A percentile compares a stretch with the other conserved stretches of the same genome.
Conservation (phyloP, 2,888 invertebrate genomes). For the Lochmaea capreae region DNA sequence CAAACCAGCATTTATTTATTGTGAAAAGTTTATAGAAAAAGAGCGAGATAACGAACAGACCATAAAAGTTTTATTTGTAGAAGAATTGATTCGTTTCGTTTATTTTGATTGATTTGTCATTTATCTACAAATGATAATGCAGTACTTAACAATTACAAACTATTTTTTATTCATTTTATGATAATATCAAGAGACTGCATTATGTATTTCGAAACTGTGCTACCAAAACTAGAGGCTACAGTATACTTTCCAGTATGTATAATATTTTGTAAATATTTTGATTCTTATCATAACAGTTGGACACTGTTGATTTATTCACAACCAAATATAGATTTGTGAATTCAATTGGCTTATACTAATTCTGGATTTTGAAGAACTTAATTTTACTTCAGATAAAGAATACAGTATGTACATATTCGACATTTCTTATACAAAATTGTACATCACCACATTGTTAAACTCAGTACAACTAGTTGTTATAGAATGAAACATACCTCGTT, state of each 20-base stretch:
- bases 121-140: too few relatives aligned
- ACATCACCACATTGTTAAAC: slow-evolving; percentile 7
- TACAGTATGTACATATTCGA: slow-evolving; percentile 20
- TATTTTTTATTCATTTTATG: too few relatives aligned
- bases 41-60: too few relatives aligned
- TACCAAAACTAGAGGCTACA: not conserved
- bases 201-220: too few relatives aligned
- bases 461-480: not conserved
- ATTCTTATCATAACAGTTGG: not conserved
- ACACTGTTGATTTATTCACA: slow-evolving; percentile 23
- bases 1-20: too few relatives aligned
- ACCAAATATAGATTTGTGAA: slow-evolving; percentile 24
- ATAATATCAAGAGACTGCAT: too few relatives aligned
- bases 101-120: too few relatives aligned
- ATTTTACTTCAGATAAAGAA: slow-evolving; percentile 20
- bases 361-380: slow-evolving; percentile 24
- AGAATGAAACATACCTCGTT: slow-evolving; percentile 5
- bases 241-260: not conserved
- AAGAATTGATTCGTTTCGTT: too few relatives aligned
- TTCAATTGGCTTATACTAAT: slow-evolving; percentile 16
- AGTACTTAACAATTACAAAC: too few relatives aligned
- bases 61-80: too few relatives aligned
- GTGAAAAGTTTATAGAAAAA: too few relatives aligned
- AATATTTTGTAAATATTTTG: not conserved
- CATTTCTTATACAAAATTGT: slow-evolving; percentile 34